Evolutionary conservation across 2,113 vertebrate species (phyloP).

Genomic region (Smithornis capensis): DNA sequence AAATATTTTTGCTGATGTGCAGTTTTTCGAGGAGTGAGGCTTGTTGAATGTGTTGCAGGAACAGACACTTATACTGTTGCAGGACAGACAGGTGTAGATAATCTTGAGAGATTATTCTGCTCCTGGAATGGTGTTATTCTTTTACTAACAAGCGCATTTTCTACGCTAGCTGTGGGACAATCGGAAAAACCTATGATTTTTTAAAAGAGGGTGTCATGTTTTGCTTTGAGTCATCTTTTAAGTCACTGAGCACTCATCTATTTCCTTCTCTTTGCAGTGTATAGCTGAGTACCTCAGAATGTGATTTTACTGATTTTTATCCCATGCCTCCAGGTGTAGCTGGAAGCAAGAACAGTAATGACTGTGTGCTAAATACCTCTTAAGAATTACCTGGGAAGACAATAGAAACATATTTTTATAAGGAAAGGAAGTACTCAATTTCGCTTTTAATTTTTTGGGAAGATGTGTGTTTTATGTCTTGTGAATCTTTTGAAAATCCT

Average conservation of each 20-base stretch:
- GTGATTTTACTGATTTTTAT: background rate
- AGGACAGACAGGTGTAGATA: fast-evolving
- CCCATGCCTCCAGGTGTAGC: background rate
- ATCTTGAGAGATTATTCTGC: background rate
- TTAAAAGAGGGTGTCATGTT: background rate
- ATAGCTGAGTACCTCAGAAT: background rate
- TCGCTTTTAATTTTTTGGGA: background rate
- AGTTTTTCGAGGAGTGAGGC: background rate
- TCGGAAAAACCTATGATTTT: background rate
- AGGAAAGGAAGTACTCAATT: background rate
- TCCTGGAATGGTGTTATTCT: background rate
- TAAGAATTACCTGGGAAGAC: background rate
- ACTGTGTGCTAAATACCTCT: background rate
- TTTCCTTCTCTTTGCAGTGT: background rate
- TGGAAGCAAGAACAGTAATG: background rate
- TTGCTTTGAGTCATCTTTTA: background rate
- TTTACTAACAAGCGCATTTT: background rate
- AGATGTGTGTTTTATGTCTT: background rate
- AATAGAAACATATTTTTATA: background rate
- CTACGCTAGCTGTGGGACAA: background rate
- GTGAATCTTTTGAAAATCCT: background rate
- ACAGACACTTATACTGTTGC: background rate
- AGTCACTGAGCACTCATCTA: background rate
- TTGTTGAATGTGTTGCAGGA: background rate
- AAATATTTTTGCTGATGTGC: background rate